A percentile compares a stretch with the other conserved stretches of the same genome.
phyloP scores from a whole-genome alignment of 2,888 invertebrate genomes.

The Flabesymbios commensalis region DNA sequence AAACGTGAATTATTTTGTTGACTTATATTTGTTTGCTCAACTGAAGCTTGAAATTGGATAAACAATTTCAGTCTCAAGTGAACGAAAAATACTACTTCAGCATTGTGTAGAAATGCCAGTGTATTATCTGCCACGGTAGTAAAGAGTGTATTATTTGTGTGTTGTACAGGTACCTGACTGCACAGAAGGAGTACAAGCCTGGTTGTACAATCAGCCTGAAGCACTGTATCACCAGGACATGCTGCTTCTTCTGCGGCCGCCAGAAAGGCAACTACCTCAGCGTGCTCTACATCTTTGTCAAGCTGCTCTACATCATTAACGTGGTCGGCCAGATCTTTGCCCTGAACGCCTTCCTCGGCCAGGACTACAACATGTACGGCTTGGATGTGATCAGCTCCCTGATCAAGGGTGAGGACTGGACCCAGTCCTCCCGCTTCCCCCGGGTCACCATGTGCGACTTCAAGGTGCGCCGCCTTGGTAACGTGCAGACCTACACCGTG shows the following conservation, averaged over 20 bases:
- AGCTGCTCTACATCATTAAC: constrained; percentile 56
- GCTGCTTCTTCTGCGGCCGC: constrained; percentile 58
- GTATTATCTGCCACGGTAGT: too few relatives aligned
- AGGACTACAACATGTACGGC: constrained; percentile 44
- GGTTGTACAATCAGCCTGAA: constrained; percentile 57
- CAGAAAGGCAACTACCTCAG: constrained; percentile 63
- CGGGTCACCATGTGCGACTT: constrained; percentile 62
- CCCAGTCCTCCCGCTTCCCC: constrained; percentile 57
- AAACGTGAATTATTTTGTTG: too few relatives aligned
- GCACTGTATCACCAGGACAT: constrained; percentile 56
- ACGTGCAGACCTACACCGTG: constrained; percentile 63
- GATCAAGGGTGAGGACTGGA: constrained; percentile 58
- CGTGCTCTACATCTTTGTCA: constrained; percentile 62
- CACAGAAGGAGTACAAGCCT: constrained; percentile 37
- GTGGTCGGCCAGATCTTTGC: constrained; percentile 52
- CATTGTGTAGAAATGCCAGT: too few relatives aligned
- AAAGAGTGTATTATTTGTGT: too few relatives aligned
- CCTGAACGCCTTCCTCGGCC: constrained; percentile 36
- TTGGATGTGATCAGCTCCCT: constrained; percentile 63
- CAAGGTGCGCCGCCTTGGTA: constrained; percentile 49
- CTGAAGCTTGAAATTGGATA: too few relatives aligned
- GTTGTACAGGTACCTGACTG: constrained; percentile 35
- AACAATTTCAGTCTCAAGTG: too few relatives aligned
- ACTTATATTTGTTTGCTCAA: too few relatives aligned
- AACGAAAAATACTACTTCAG: too few relatives aligned